Conservation (phyloP, 2,113 vertebrate genomes). For the Capreolus pygargus region DNA sequence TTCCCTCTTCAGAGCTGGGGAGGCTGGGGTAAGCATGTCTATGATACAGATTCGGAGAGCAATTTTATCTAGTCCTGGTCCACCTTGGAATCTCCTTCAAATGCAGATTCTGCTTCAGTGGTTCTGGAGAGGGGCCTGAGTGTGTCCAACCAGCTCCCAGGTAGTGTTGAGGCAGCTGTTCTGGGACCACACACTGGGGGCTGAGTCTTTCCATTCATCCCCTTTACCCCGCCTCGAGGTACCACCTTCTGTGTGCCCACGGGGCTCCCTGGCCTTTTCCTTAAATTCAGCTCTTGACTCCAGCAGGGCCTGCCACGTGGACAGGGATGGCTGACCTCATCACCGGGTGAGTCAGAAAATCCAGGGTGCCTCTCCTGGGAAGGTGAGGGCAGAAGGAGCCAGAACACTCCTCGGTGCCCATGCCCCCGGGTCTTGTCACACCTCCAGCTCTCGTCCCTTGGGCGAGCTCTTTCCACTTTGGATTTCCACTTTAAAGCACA, state of each 20-base stretch:
- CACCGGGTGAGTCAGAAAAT: background rate
- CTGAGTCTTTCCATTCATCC: accelerated
- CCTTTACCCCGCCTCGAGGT: accelerated
- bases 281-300: background rate
- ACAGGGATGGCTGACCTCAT: background rate
- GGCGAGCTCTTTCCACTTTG: background rate
- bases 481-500: background rate
- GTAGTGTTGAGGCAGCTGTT: accelerated
- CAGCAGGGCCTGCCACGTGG: background rate
- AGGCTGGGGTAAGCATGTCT: background rate
- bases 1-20: background rate
- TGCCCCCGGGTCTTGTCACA: accelerated
- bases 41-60: background rate
- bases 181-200: accelerated
- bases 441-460: background rate
- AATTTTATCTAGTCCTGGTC: background rate
- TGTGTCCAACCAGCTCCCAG: accelerated
- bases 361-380: background rate
- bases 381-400: background rate
- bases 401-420: accelerated
- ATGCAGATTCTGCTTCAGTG: background rate
- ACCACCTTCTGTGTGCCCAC: background rate
- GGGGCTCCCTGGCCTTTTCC: background rate
- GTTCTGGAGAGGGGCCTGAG: accelerated
- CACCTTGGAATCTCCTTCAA: background rate